Conservation (phyloP, 2,888 invertebrate genomes). For the Adelphocoris suturalis region DNA sequence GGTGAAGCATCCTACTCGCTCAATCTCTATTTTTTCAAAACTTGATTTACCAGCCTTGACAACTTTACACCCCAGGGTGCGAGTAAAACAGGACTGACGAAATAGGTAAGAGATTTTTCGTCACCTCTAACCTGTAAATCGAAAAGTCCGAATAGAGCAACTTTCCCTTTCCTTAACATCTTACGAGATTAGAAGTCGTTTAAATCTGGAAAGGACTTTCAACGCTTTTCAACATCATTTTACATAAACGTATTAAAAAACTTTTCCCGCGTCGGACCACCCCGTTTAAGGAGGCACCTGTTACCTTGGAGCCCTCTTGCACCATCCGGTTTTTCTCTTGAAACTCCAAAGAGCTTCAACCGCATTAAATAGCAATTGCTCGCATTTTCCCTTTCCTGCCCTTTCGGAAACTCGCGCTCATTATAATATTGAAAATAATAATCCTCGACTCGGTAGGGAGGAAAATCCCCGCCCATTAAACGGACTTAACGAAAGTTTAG, state of each 20-base stretch:
- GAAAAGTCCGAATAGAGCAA: neutral
- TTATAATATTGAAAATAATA: conserved; percentile 75
- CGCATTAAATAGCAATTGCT: conserved; percentile 74
- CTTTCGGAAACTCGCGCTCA: conserved; percentile 59
- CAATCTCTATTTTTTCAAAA: too few species aligned
- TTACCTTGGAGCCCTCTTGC: conserved; percentile 43
- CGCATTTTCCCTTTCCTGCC: conserved; percentile 38
- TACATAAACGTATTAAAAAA: conserved; percentile 67
- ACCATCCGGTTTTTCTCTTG: neutral
- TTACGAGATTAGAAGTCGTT: neutral
- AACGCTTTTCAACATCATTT: conserved; percentile 50
- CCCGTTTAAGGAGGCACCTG: conserved; percentile 63
- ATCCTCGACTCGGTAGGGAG: conserved; percentile 57
- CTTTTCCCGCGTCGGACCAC: neutral
- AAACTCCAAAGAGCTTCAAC: conserved; percentile 62
- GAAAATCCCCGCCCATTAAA: conserved; percentile 75
- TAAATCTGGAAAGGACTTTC: conserved; percentile 41
- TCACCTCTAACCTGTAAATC: too few species aligned
- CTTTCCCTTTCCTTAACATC: neutral
- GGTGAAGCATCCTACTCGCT: too few species aligned
- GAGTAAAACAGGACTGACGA: too few species aligned
- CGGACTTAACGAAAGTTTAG: conserved; percentile 74
- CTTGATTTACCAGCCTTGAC: too few species aligned
- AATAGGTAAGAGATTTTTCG: too few species aligned
- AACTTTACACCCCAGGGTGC: too few species aligned